Evolutionary conservation across 1,140 invertebrate species (phyloP).

Genomic region (Papilio xuthus): DNA sequence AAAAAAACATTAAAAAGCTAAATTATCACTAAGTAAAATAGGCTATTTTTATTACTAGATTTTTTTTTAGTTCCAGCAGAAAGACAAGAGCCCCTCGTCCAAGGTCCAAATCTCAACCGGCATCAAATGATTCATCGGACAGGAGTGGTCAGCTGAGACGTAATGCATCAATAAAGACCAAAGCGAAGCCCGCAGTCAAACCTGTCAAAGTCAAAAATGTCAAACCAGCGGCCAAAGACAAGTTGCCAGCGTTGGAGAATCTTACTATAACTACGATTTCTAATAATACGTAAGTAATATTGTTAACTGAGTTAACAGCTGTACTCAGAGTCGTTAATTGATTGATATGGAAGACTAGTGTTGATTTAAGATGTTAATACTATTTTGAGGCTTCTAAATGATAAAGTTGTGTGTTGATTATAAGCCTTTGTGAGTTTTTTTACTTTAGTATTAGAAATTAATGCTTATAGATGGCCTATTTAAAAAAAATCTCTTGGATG

Average conservation of each 20-base stretch:
- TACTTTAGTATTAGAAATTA: too few relatives aligned
- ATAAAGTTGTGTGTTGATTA: too few relatives aligned
- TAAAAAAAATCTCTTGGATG: too few relatives aligned
- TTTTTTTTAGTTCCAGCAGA: conserved; percentile 45
- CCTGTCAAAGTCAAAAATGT: conserved; percentile 38
- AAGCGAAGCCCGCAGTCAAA: conserved; percentile 44
- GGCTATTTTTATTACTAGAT: background rate
- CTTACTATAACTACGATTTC: conserved; percentile 65
- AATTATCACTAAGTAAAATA: too few relatives aligned
- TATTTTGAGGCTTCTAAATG: too few relatives aligned
- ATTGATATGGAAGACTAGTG: too few relatives aligned
- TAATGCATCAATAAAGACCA: conserved; percentile 67
- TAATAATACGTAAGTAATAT: conserved; percentile 59
- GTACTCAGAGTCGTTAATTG: too few relatives aligned
- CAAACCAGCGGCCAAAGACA: conserved; percentile 46
- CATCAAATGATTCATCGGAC: conserved; percentile 63
- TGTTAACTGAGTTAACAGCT: background rate
- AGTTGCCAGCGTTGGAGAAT: conserved; percentile 64
- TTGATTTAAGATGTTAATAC: too few relatives aligned
- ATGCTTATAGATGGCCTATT: too few relatives aligned
- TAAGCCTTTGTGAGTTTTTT: too few relatives aligned
- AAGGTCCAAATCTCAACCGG: conserved; percentile 70
- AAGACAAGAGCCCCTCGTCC: conserved; percentile 52
- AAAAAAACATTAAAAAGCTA: too few relatives aligned
- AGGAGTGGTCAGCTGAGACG: conserved; percentile 57